Evolutionary conservation across 2,113 vertebrate species (phyloP), one percentile per base, ranked within the genome.

Genomic region (Scortum barcoo): DNA sequence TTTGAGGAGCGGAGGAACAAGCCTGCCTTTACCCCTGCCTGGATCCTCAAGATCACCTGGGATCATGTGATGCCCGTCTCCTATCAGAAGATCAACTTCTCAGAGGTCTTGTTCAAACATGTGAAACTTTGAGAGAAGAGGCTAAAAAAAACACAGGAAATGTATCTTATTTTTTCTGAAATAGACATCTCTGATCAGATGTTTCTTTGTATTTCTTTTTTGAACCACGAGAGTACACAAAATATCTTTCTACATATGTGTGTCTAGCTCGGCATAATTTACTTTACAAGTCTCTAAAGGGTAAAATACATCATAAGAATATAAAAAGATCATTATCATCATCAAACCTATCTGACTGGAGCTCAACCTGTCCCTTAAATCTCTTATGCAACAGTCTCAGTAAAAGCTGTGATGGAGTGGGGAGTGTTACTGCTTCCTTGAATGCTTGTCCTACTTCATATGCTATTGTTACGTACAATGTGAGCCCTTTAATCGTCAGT

Each of bases 11-110:
- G 61, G 63, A 92, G 46, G 28, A 74, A 60, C 3, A 93, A 65
- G 22, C 75, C 91, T 28, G 48, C 90, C 19, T 96, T 95, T 80
- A 92, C 62, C 7, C 95, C 96, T 0, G 58, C 65, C 44, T 96
- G 95, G 95, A 96, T 96, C 83, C 91, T 96, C 38, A 96, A 96
- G 86, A 93, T 96, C 82, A 96, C 96, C 26, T 96, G 96, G 96
- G 95, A 96, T 76, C 62, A 91, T 1, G 93, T 96, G 69, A 91
- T 95, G 83, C 91, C 96, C 3, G 90, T 96, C 38, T 93, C 87
- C 24, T 95, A 93, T 79, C 95, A 96, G 89, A 94, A 91, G 54
- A 60, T 93, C 80, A 94, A 91, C 86, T 42, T 81, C 9, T 94
- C 94, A 78, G 95, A 96, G 95, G 96, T 96, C 36, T 24, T 36